phyloP scores from a whole-genome alignment of 1,140 invertebrate species.

The Macrocentrus cingulum region DNA sequence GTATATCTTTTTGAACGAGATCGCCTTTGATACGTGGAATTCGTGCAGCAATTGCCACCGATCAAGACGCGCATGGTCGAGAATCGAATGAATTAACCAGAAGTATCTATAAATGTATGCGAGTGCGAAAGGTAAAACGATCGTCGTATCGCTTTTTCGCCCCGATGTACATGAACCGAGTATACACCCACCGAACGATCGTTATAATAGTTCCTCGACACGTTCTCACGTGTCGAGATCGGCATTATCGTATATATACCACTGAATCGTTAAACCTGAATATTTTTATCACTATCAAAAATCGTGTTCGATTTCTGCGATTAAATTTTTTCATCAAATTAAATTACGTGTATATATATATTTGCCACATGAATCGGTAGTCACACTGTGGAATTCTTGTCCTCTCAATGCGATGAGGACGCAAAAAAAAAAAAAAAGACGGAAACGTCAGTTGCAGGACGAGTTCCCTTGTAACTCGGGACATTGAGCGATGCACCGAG shows the following conservation, averaged over 20 bases:
- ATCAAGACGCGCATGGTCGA: background rate
- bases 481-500: slow-evolving; percentile 22
- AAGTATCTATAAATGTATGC: slow-evolving; percentile 13
- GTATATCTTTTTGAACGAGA: slow-evolving; percentile 4
- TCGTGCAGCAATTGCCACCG: slow-evolving; percentile 8
- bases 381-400: slow-evolving; percentile 1
- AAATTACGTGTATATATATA: background rate
- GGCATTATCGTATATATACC: background rate
- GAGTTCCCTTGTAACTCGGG: slow-evolving; percentile 15
- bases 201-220: slow-evolving; percentile 6
- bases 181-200: slow-evolving; percentile 4
- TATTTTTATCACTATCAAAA: no score
- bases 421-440: background rate
- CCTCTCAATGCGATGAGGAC: no score
- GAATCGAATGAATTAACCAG: slow-evolving; percentile 10
- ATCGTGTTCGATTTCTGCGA: background rate
- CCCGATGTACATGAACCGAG: background rate
- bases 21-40: slow-evolving; percentile 3
- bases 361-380: background rate
- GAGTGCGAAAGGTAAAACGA: background rate
- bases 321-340: slow-evolving; percentile 3
- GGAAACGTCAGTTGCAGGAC: slow-evolving; percentile 16
- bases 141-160: background rate
- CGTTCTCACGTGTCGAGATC: background rate
- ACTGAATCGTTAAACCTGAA: slow-evolving; percentile 2